phyloP scores from a whole-genome alignment of 2,113 vertebrate species.

The Sialia sialis region DNA sequence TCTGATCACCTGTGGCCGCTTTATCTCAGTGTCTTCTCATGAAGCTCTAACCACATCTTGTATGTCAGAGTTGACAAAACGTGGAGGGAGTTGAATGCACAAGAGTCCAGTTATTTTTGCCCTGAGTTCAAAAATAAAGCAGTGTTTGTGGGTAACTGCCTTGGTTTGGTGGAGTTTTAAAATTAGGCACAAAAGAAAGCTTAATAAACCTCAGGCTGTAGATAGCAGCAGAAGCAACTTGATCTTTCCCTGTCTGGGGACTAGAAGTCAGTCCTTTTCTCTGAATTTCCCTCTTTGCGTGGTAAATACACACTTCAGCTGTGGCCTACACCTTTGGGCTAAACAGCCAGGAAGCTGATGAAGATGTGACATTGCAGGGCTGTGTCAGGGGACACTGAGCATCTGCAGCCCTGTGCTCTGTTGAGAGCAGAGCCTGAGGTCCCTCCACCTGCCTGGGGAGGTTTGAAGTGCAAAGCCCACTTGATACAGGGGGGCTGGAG shows the following conservation, averaged over 20 bases:
- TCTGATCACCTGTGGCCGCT: background rate
- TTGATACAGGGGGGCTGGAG: background rate
- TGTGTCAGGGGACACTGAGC: background rate
- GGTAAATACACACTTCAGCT: background rate
- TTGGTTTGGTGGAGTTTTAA: constrained; percentile 36
- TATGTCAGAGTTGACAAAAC: background rate
- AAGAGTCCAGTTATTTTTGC: background rate
- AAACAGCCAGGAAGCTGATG: rapidly evolving
- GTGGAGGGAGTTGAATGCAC: background rate
- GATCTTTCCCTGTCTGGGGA: background rate
- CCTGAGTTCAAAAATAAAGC: constrained; percentile 47
- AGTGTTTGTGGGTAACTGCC: background rate
- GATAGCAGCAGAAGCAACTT: constrained; percentile 8
- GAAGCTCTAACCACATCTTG: constrained; percentile 23
- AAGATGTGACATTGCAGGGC: background rate
- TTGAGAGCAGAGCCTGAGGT: background rate
- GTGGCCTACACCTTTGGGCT: background rate
- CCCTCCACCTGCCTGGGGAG: background rate
- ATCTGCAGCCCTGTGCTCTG: background rate
- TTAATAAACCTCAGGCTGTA: constrained; percentile 20
- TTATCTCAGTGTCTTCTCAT: background rate
- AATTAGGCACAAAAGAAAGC: constrained; percentile 17
- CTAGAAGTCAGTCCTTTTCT: background rate
- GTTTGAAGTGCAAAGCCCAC: background rate
- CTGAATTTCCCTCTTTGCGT: background rate